Base-by-base conservation (phyloP, 53 echinoderm and acorn worm genomes). In the Pentamera pediparva region DNA sequence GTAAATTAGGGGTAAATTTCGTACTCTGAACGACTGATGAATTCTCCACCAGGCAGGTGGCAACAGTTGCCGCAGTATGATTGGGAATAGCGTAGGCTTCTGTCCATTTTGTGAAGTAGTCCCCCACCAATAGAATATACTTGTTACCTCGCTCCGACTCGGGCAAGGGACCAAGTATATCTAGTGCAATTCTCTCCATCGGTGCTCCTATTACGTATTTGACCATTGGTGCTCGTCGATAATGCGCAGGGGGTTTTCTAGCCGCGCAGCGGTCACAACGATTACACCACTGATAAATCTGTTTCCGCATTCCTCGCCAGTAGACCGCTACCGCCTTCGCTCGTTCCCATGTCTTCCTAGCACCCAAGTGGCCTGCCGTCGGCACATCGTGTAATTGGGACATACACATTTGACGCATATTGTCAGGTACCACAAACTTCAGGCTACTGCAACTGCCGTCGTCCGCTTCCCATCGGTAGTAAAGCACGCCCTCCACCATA, bases 71-170 rank as follows among this genome's bases (percentile, higher is more conserved):
- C 1, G 72, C 71, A 1, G 37, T 58, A 11, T 70, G 71, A 26
- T 80, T 48, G 12, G 72, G 80, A 11, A 60, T 39, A 0, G 80
- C 32, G 71, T 80, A 71, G 9, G 57, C 70, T 41, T 72, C 80
- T 3, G 61, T 71, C 80, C 80, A 80, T 22, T 59, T 70, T 7
- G 80, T 43, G 18, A 71, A 80, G 59, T 80, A 80, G 60, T 80
- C 80, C 4, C 57, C 71, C 0, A 80, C 45, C 3, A 80, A 70
- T 32, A 71, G n/a, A 30, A 80, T 56, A 26, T 59, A 80, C 19
- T 32, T 56, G 26, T 80, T 80, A 2, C 80, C 80, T 17, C 47
- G 40, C 0, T 43, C 50, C 24, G 71, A 59, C 19, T 39, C 43
- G 0, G 80, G 80, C 17, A 80, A 25, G 21, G 72, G 80, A 18